Evolutionary conservation across 2,888 invertebrate species (phyloP).

Genomic region (Strigamia crassipes): DNA sequence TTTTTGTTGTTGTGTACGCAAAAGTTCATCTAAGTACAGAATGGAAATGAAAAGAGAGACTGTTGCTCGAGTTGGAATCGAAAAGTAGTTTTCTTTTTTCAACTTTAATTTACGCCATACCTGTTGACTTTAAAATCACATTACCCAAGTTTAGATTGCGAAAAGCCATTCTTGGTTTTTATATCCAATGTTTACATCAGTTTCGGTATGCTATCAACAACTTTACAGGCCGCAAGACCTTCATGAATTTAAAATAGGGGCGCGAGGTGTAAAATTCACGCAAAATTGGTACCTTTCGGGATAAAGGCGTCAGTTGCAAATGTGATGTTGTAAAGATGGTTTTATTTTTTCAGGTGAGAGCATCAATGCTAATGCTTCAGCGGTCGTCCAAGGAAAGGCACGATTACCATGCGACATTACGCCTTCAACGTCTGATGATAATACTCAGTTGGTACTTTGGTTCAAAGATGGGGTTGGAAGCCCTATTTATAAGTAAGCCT

Average conservation of each 20-base stretch:
- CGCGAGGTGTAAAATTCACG: not conserved
- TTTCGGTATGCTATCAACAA: not conserved
- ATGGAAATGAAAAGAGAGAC: not conserved
- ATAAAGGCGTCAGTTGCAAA: not conserved
- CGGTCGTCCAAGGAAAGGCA: slow-evolving; percentile 60
- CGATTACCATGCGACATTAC: slow-evolving; percentile 89
- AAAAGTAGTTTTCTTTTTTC: not conserved
- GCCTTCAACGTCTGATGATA: slow-evolving; percentile 72
- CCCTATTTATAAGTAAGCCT: slow-evolving; percentile 80
- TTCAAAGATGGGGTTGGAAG: slow-evolving; percentile 86
- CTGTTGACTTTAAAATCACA: slow-evolving; percentile 24
- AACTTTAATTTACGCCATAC: not conserved
- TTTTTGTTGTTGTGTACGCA: too few relatives aligned
- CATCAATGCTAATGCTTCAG: slow-evolving; percentile 50
- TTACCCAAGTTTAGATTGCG: not conserved
- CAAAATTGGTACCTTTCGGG: not conserved
- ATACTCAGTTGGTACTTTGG: slow-evolving; percentile 85
- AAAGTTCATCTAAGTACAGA: not conserved
- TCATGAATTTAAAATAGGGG: slow-evolving; percentile 16
- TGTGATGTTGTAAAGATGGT: slow-evolving; percentile 14
- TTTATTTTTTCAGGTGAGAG: slow-evolving; percentile 48
- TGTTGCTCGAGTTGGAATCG: not conserved
- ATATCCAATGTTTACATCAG: slow-evolving; percentile 8
- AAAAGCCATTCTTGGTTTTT: not conserved
- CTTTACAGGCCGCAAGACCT: not conserved